A percentile compares a stretch with the other conserved stretches of the same genome.
Evolutionary conservation across 2,113 vertebrate genomes (phyloP).

Genomic region (Carassius carassius): DNA sequence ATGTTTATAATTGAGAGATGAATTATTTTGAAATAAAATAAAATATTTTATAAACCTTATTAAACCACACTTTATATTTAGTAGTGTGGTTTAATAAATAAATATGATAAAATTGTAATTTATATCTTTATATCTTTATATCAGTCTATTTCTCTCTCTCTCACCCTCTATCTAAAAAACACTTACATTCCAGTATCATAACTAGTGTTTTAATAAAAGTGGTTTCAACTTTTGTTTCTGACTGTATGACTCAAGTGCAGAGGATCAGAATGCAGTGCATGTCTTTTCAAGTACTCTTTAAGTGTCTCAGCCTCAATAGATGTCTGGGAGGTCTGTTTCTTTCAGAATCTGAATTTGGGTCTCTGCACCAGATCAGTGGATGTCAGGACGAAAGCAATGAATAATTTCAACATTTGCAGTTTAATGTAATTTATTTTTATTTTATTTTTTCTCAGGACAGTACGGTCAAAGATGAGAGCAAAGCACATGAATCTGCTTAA

Average conservation of each 20-base stretch:
- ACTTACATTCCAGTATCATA: no score
- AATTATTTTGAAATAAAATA: no score
- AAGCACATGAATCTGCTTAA: constrained; percentile 8
- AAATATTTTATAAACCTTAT: no score
- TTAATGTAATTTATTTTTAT: no score
- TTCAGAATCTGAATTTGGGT: constrained; percentile 3
- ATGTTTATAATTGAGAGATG: no score
- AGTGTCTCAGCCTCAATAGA: neutral
- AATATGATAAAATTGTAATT: no score
- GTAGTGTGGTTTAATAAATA: no score
- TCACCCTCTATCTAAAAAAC: no score
- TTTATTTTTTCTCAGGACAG: neutral
- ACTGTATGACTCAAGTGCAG: neutral
- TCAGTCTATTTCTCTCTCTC: no score
- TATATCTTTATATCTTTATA: no score
- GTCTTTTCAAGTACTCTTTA: neutral
- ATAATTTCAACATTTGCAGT: no score
- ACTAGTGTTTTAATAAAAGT: neutral
- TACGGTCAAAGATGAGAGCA: neutral
- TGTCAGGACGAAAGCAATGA: neutral
- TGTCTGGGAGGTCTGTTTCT: neutral
- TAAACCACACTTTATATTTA: no score
- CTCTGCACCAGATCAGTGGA: neutral
- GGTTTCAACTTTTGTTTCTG: neutral
- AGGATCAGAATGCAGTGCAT: neutral